Evolutionary conservation across 2,113 vertebrate species (phyloP), one percentile per base, ranked within the genome.

Genomic region (Isichthys henryi): DNA sequence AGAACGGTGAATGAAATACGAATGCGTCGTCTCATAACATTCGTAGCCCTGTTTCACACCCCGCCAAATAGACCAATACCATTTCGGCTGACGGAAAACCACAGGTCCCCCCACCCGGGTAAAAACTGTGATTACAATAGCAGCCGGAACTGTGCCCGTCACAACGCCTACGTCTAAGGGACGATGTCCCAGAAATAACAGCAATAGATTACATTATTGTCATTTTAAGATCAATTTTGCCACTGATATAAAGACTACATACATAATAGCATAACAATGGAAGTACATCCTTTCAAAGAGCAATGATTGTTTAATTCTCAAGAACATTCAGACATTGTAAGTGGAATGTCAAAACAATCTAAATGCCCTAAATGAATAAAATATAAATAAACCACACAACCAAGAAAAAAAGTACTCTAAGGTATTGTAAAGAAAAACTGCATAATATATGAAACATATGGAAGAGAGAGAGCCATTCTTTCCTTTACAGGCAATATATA

Each of bases 1-100:
- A 87, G 91, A 56, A 31, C 10, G 10, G 23, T 21, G 21, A 88
- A 94, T 95, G 93, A 94, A 94, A 94, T 92, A 95, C 94, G 90
- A 93, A 92, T 91, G 90, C 90, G 10, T n/a, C 3, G 23, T 66
- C 27, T 27, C n/a, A 1, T 66, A 66, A 93, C 91, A 91, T 92
- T 95, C 94, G 94, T 92, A 92, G 90, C 92, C 93, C 95, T 95
- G 58, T 27, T 62, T n/a, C 3, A 31, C 23, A 66, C n/a, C n/a
- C n/a, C 10, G 21, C n/a, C 10, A 70, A 70, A 27, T 11, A 70
- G 9, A 70, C 62, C 62, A 31, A 31, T 4, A 13, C 3, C 0
- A 10, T 4, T 70, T 4, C 62, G 31, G n/a, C 62, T 58, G 56
- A 58, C n/a, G 21, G 56, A 58, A 58, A 58, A 58, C n/a, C 56